These are phyloP conservation scores for Glaucidium brasilianum DNA, from an alignment of 2,113 vertebrate species.

Conservation along the genomic window DNA sequence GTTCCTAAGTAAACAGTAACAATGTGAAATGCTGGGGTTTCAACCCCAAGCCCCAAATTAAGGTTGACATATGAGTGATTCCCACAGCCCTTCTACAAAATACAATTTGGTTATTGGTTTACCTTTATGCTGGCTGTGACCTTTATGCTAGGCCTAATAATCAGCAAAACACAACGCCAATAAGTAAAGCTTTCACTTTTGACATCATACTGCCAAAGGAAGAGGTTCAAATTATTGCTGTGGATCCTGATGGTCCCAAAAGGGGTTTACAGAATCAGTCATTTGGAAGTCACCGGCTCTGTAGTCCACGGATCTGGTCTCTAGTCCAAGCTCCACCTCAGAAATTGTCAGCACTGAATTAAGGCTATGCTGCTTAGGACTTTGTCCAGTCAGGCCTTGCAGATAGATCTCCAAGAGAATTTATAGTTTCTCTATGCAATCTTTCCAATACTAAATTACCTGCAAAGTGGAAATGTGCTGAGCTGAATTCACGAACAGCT, in stretches of 20 bases:
- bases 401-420: not conserved
- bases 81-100: no score
- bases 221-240: not conserved
- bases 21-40: no score
- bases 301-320: not conserved
- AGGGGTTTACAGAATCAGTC: not conserved
- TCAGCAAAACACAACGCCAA: no score
- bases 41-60: no score
- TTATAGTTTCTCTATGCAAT: not conserved
- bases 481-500: not conserved
- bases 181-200: not conserved
- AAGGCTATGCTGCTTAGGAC: not conserved
- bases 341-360: not conserved
- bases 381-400: not conserved
- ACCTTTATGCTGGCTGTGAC: no score
- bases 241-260: not conserved
- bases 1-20: not conserved
- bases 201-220: not conserved
- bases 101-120: no score
- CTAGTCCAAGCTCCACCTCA: not conserved
- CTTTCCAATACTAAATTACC: not conserved
- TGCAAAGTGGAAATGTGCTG: not conserved
- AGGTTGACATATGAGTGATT: no score
- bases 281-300: not conserved
- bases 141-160: no score